Conservation (phyloP, 2,797 vertebrate species). For the Melanotaenia parkinsoni region DNA sequence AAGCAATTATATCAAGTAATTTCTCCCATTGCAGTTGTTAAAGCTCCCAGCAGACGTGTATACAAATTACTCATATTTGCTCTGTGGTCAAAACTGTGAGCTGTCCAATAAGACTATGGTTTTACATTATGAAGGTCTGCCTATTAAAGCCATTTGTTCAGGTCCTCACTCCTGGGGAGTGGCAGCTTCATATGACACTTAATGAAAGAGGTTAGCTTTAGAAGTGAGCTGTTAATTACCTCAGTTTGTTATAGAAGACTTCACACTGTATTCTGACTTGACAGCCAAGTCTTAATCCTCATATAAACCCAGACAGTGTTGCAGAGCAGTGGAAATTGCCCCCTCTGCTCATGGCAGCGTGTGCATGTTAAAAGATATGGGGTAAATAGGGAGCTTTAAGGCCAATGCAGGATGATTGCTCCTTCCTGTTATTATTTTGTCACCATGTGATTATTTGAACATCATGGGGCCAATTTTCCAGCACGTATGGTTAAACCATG, state of each 20-base stretch:
- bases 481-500: constrained; percentile 59
- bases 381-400: constrained; percentile 64
- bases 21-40: constrained; percentile 82
- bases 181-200: constrained; percentile 73
- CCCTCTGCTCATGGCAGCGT: constrained; percentile 57
- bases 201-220: constrained; percentile 71
- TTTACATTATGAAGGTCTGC: constrained; percentile 82
- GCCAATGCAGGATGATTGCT: constrained; percentile 68
- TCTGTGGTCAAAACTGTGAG: constrained; percentile 80
- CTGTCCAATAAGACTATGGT: constrained; percentile 77
- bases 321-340: constrained; percentile 66
- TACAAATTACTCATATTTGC: constrained; percentile 87
- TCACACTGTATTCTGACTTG: constrained; percentile 64
- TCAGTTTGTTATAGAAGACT: constrained; percentile 76
- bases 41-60: constrained; percentile 81
- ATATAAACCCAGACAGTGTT: constrained; percentile 66
- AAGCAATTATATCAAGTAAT: constrained; percentile 86
- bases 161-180: constrained; percentile 78
- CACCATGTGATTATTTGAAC: constrained; percentile 79
- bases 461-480: constrained; percentile 74
- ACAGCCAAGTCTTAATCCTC: constrained; percentile 73
- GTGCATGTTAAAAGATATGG: constrained; percentile 71
- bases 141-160: constrained; percentile 87
- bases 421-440: constrained; percentile 76
- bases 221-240: constrained; percentile 81